phyloP scores from a whole-genome alignment of 2,113 vertebrate genomes.

The Paedocypris sp. region DNA sequence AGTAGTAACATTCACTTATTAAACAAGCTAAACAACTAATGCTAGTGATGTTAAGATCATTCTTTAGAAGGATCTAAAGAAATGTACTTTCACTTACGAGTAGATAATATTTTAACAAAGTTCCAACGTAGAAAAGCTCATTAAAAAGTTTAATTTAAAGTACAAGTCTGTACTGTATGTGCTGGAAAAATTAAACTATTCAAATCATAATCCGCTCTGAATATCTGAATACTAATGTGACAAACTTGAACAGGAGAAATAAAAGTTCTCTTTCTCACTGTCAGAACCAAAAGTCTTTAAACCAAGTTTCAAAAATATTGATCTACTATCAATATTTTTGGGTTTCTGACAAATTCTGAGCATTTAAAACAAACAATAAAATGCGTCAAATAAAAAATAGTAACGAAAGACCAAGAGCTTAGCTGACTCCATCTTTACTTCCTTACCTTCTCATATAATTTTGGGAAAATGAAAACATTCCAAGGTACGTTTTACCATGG shows the following conservation, averaged over 20 bases:
- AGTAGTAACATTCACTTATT: too few relatives aligned
- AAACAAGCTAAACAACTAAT: too few relatives aligned
- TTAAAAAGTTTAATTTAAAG: background rate
- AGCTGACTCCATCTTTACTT: background rate
- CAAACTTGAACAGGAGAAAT: background rate
- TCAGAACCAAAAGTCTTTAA: too few relatives aligned
- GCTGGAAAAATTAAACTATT: slow-evolving; percentile 4
- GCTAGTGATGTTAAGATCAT: too few relatives aligned
- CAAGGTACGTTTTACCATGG: slow-evolving; percentile 9
- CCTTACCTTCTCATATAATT: background rate
- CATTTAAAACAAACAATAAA: too few relatives aligned
- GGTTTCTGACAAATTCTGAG: too few relatives aligned
- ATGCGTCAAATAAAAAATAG: too few relatives aligned
- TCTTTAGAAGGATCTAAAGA: too few relatives aligned
- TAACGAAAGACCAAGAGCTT: too few relatives aligned
- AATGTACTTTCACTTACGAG: too few relatives aligned
- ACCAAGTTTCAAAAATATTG: too few relatives aligned
- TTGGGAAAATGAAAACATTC: background rate
- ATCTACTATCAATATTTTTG: too few relatives aligned
- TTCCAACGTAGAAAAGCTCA: background rate
- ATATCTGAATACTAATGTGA: slow-evolving; percentile 32
- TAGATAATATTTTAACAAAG: background rate
- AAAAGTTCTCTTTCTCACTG: background rate
- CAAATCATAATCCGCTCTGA: slow-evolving; percentile 14
- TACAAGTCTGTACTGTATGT: background rate